Base-by-base conservation (phyloP, 1,140 invertebrate species). In the Drosophila teissieri region DNA sequence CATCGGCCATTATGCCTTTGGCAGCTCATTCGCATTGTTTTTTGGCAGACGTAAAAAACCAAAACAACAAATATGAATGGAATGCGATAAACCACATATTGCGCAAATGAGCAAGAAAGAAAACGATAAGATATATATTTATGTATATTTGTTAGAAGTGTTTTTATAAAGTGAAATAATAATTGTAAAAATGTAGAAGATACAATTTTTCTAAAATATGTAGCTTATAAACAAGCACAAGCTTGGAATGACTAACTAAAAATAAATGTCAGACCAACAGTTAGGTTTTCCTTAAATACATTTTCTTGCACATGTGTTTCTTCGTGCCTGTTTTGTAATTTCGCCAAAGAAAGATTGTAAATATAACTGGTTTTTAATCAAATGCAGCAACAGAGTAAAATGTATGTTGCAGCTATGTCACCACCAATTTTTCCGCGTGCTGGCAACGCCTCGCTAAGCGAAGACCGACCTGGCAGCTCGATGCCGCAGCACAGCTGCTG, bases 1-100 rank as follows among this genome's bases (percentile, higher is more conserved):
- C 73, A 77, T 78, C 52, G 64, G 40, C 45, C 24, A 45, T 69
- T 78, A 62, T 77, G 56, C 40, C 51, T 42, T 61, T 31, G 31
- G 11, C 37, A 34, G 54, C 42, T 62, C 74, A 77, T 77, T 77
- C 73, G 74, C 73, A 77, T 78, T 78, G 39, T 77, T 77, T 51
- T 37, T 58, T 51, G 42, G 15, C 15, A 37, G 17, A 34, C 53
- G 17, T 45, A 55, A 36, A 56, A 56, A 55, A 34, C 12, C 40
- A 56, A 44, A 48, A 37, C 46, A 52, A 34, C 61, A 19, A 48
- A 61, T 52, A 48, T 65, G 17, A 77, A 62, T 40, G 11, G 17
- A 77, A 62, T 40, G 11, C 22, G 31, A 37, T 52, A 4, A 65
- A 15, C 45, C 37, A 48, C 19, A 48, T 14, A 49, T 52, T 65